phyloP scores from a whole-genome alignment of 2,888 invertebrate genomes.

The Smittia sp. region DNA sequence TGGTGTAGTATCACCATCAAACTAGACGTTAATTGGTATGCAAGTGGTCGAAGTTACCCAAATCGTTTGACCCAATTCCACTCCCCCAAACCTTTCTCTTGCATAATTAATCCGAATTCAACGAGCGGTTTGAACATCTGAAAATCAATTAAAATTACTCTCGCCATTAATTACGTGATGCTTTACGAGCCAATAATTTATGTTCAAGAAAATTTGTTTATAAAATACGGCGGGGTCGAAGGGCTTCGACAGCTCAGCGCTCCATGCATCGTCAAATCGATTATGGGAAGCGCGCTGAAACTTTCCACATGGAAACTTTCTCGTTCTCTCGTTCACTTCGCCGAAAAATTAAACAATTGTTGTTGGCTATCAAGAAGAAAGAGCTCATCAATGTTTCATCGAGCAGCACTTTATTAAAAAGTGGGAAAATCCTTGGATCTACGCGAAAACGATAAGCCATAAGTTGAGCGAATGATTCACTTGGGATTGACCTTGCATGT shows the following conservation, averaged over 20 bases:
- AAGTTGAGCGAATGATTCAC: too few relatives aligned
- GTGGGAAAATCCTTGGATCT: background rate
- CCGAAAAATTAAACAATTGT: background rate
- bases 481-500: too few relatives aligned
- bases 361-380: background rate
- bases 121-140: too few relatives aligned
- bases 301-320: slow-evolving; percentile 7
- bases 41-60: too few relatives aligned
- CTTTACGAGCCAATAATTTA: background rate
- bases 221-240: background rate
- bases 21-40: too few relatives aligned
- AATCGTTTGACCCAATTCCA: too few relatives aligned
- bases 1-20: too few relatives aligned
- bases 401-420: background rate
- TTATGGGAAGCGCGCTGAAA: background rate
- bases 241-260: background rate
- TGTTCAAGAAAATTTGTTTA: background rate
- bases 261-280: background rate
- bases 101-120: too few relatives aligned
- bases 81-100: too few relatives aligned
- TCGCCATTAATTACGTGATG: background rate
- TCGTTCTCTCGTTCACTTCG: too few relatives aligned
- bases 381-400: slow-evolving; percentile 24
- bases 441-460: background rate
- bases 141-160: too few relatives aligned